Conservation (phyloP, 1,140 invertebrate species). For the Achroia grisella region DNA sequence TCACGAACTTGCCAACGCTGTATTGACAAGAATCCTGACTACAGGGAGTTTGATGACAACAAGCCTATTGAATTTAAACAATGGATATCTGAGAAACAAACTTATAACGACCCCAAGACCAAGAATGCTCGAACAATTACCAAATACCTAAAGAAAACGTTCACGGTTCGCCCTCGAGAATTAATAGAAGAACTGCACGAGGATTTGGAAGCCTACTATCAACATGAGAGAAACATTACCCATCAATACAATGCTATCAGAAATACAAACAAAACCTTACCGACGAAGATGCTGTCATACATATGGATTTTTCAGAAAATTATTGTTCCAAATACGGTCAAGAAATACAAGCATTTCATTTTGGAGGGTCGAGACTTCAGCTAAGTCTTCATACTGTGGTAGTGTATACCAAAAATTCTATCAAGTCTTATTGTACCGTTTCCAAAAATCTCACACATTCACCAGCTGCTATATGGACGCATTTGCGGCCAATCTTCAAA, state of each 20-base stretch:
- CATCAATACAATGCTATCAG: slow-evolving; percentile 25
- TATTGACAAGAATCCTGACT: slow-evolving; percentile 12
- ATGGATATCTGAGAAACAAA: slow-evolving; percentile 17
- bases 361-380: too few species aligned
- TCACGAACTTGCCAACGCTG: slow-evolving; percentile 12
- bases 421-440: too few species aligned
- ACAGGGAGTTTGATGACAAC: slow-evolving; percentile 16
- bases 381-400: too few species aligned
- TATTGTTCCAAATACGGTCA: too few species aligned
- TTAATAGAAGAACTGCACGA: slow-evolving; percentile 12
- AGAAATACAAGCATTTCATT: too few species aligned
- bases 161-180: slow-evolving; percentile 6
- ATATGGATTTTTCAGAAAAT: too few species aligned
- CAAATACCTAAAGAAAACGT: slow-evolving; percentile 6
- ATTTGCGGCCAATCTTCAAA: too few species aligned
- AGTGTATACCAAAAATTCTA: too few species aligned
- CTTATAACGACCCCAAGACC: slow-evolving; percentile 6
- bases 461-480: too few species aligned
- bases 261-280: too few species aligned
- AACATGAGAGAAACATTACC: slow-evolving; percentile 15
- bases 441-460: too few species aligned
- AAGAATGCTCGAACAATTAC: slow-evolving; percentile 7
- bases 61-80: slow-evolving; percentile 14
- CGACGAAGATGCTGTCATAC: too few species aligned
- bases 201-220: slow-evolving; percentile 8